Percentiles rank a stretch among this genome's conserved stretches.
Evolutionary conservation across 2,888 invertebrate genomes (phyloP).

Genomic region (Alviniconcha strummeri): DNA sequence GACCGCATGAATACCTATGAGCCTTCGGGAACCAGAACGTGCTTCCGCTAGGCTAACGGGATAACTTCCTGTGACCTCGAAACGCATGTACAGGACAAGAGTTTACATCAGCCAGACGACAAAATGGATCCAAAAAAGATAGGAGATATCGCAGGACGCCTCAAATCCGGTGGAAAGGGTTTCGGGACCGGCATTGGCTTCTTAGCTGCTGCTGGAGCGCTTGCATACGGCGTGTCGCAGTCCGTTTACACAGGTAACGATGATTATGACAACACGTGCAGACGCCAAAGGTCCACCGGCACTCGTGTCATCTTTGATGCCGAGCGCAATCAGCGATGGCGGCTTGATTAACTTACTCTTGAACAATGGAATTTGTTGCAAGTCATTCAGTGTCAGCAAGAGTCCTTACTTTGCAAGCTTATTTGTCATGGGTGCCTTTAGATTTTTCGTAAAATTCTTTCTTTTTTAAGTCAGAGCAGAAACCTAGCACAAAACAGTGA

Average conservation of each 20-base stretch:
- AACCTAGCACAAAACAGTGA: too few species aligned
- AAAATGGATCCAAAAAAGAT: constrained; percentile 81
- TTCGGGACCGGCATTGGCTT: constrained; percentile 87
- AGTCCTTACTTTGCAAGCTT: too few species aligned
- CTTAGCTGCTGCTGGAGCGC: constrained; percentile 87
- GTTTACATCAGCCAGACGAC: constrained; percentile 26
- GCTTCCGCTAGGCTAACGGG: neutral
- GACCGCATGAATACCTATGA: neutral
- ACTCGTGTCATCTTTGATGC: too few species aligned
- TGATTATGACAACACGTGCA: neutral
- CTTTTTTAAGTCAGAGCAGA: too few species aligned
- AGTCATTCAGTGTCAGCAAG: too few species aligned
- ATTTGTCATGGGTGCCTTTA: too few species aligned
- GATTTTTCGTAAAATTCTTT: too few species aligned
- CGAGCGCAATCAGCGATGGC: too few species aligned
- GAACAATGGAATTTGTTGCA: too few species aligned
- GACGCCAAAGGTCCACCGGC: neutral
- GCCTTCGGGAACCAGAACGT: neutral
- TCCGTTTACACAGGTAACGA: constrained; percentile 90
- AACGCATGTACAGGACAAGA: constrained; percentile 28
- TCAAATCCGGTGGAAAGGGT: constrained; percentile 91
- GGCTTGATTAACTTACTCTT: too few species aligned
- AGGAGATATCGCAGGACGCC: constrained; percentile 90
- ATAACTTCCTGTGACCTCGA: constrained; percentile 27
- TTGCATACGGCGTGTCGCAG: constrained; percentile 90